Conservation (phyloP, 2,113 vertebrate genomes). For the Ciconia maguari region DNA sequence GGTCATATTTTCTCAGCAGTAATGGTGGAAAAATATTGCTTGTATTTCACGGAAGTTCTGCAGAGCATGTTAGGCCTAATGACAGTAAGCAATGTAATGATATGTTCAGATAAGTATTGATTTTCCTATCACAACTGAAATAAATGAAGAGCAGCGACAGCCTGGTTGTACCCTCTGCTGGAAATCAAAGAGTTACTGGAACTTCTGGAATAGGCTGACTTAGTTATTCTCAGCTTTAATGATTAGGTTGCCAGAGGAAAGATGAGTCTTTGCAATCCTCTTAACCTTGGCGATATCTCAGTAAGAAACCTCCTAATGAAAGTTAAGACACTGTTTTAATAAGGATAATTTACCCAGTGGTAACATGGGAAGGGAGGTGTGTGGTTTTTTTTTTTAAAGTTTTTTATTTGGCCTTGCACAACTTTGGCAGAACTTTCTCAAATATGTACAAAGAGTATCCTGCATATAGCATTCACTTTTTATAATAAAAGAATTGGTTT, state of each 20-base stretch:
- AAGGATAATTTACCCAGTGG: neutral
- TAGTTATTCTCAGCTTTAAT: neutral
- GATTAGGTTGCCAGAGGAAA: neutral
- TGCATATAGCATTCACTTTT: neutral
- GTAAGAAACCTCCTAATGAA: neutral
- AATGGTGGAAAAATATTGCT: neutral
- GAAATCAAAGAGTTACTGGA: slow-evolving; percentile 15
- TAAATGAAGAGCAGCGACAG: neutral
- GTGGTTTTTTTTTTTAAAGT: neutral
- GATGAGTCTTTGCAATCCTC: slow-evolving; percentile 15
- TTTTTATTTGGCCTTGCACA: neutral
- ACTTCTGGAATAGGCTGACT: neutral
- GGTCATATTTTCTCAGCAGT: neutral
- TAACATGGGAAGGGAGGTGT: neutral
- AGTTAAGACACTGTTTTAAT: neutral
- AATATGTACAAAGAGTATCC: fast-evolving
- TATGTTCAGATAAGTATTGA: neutral
- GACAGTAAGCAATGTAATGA: neutral
- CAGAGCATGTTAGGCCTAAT: neutral
- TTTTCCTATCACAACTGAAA: neutral
- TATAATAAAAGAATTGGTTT: neutral
- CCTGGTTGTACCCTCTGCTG: neutral
- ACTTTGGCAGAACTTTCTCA: neutral
- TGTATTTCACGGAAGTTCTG: neutral
- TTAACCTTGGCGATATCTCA: neutral